Evolutionary conservation across 1,140 invertebrate genomes (phyloP).

Genomic region (Cydia splendana): DNA sequence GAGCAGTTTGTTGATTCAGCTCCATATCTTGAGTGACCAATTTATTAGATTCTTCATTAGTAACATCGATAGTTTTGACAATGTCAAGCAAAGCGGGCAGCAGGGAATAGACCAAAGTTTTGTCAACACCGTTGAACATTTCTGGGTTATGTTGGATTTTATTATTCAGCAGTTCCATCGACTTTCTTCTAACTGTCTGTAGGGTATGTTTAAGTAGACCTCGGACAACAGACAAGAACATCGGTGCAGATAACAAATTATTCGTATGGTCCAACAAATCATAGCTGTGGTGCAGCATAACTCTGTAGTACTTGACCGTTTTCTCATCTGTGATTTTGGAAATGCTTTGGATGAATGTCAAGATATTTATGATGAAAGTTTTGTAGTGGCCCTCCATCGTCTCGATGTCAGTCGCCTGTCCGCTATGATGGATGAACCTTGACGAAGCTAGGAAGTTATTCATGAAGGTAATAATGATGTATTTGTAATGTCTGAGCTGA

Average conservation of each 20-base stretch:
- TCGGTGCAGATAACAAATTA: conserved; percentile 86
- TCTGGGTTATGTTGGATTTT: conserved; percentile 86
- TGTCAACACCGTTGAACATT: conserved; percentile 79
- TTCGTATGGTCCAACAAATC: conserved; percentile 89
- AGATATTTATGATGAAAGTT: conserved; percentile 83
- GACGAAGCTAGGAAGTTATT: conserved; percentile 83
- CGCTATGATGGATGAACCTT: conserved; percentile 85
- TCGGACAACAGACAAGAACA: conserved; percentile 89
- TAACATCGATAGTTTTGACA: conserved; percentile 81
- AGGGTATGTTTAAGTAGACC: conserved; percentile 86
- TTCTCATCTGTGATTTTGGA: conserved; percentile 82
- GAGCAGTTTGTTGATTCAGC: conserved; percentile 88
- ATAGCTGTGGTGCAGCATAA: conserved; percentile 87
- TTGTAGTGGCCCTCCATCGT: conserved; percentile 83
- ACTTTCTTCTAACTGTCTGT: conserved; percentile 86
- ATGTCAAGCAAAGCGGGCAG: conserved; percentile 83
- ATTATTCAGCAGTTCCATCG: conserved; percentile 90
- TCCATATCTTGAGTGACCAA: conserved; percentile 80
- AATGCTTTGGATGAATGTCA: conserved; percentile 84
- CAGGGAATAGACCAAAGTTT: conserved; percentile 79
- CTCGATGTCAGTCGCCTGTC: conserved; percentile 72
- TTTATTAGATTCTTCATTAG: conserved; percentile 58
- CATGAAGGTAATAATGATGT: conserved; percentile 86
- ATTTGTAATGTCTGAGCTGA: conserved; percentile 91
- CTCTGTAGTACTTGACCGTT: conserved; percentile 89